These are phyloP conservation scores for Cervus canadensis DNA, from an alignment of 2,113 vertebrate genomes.

Conservation along the genomic window DNA sequence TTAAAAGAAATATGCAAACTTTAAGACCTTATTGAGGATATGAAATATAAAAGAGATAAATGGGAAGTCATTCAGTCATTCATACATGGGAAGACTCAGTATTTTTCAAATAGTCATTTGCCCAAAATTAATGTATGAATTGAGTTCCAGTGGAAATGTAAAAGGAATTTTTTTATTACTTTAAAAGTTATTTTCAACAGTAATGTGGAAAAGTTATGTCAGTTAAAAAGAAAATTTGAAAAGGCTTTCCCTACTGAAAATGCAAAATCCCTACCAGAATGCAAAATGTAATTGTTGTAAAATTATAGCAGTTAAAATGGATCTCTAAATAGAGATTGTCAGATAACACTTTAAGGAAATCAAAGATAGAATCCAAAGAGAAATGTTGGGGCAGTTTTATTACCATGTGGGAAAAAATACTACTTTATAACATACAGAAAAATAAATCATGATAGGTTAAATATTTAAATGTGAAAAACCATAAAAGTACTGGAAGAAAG, in stretches of 20 bases:
- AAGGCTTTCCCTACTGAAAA: not conserved
- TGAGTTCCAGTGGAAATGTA: not conserved
- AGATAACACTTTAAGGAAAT: not conserved
- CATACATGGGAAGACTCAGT: not conserved
- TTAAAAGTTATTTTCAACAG: not conserved
- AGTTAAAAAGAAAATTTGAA: not conserved
- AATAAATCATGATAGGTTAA: not conserved
- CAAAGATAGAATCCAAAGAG: not conserved
- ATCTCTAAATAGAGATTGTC: not conserved
- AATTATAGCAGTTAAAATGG: not conserved
- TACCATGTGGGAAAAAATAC: not conserved
- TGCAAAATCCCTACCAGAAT: not conserved
- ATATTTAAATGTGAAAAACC: slow-evolving; percentile 19
- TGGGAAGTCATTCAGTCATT: not conserved
- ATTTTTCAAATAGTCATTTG: not conserved
- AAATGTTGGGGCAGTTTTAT: not conserved
- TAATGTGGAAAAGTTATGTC: not conserved
- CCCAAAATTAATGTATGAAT: not conserved
- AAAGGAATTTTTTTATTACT: slow-evolving; percentile 28
- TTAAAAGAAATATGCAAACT: not conserved
- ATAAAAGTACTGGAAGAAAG: slow-evolving; percentile 15
- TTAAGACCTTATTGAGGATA: not conserved
- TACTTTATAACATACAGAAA: not conserved
- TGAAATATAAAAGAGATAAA: not conserved
- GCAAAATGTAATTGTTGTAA: not conserved